Percentiles rank a stretch among this genome's conserved stretches.
Conservation (phyloP, 1,140 invertebrate genomes). For the Heliconius himera region DNA sequence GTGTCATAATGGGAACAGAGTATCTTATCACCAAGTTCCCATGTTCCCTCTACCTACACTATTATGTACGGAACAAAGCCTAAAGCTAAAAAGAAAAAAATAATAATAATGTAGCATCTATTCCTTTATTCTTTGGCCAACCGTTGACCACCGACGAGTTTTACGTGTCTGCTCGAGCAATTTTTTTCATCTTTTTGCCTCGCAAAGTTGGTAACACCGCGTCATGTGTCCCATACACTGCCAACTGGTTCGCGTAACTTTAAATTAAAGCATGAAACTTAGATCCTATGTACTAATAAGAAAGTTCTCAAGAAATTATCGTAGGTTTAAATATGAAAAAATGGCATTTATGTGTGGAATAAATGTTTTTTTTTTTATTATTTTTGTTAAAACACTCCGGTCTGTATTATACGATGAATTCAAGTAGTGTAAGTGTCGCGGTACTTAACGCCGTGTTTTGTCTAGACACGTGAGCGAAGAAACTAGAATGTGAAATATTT, state of each 20-base stretch:
- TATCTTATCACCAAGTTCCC: background rate
- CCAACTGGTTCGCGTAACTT: slow-evolving; percentile 25
- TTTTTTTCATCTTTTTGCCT: slow-evolving; percentile 62
- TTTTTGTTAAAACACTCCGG: too few relatives aligned
- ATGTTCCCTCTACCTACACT: background rate
- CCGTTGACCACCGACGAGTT: slow-evolving; percentile 53
- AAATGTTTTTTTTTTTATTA: too few relatives aligned
- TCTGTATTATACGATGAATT: too few relatives aligned
- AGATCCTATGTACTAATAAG: slow-evolving; percentile 8
- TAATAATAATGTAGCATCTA: slow-evolving; percentile 11
- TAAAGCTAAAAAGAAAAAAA: background rate
- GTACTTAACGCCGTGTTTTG: too few relatives aligned
- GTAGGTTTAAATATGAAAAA: background rate
- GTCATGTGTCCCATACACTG: slow-evolving; percentile 29
- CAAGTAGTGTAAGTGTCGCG: too few relatives aligned
- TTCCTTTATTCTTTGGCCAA: slow-evolving; percentile 29
- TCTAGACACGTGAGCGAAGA: too few relatives aligned
- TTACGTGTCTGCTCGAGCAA: slow-evolving; percentile 50
- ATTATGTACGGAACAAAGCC: background rate
- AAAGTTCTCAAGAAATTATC: slow-evolving; percentile 1
- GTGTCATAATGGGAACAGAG: background rate
- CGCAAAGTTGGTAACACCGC: slow-evolving; percentile 61
- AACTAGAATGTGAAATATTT: background rate
- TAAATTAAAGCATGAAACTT: slow-evolving; percentile 33
- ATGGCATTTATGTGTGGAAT: background rate